Conservation (phyloP, 92 coral and sea anemone species). For the Porites rus region DNA sequence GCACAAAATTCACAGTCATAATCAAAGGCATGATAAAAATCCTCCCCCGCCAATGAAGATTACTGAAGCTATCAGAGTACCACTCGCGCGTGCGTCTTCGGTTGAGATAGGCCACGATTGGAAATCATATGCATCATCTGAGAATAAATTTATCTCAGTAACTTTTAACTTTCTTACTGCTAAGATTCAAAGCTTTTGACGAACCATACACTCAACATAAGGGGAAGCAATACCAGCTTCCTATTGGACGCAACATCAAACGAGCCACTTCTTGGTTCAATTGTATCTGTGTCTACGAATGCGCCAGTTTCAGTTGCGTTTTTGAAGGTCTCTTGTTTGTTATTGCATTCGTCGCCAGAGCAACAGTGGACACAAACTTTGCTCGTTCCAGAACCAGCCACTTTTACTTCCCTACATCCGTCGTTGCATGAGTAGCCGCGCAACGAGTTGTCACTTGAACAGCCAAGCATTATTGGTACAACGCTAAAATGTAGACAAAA, state of each 20-base stretch:
- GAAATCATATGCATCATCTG: too few relatives aligned
- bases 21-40: too few relatives aligned
- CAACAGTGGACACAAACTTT: slow-evolving; percentile 65
- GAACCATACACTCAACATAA: not conserved
- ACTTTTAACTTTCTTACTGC: not conserved
- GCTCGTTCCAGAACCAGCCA: slow-evolving; percentile 49
- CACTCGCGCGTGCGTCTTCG: too few relatives aligned
- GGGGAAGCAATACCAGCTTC: not conserved
- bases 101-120: too few relatives aligned
- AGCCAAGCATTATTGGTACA: slow-evolving; percentile 61
- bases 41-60: too few relatives aligned
- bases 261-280: slow-evolving; percentile 1
- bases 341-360: slow-evolving; percentile 68
- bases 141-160: too few relatives aligned
- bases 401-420: slow-evolving; percentile 48
- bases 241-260: not conserved
- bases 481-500: not conserved
- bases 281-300: not conserved
- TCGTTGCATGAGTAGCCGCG: slow-evolving; percentile 63
- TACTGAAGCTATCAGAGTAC: too few relatives aligned
- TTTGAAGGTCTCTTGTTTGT: not conserved
- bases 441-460: slow-evolving; percentile 69
- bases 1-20: too few relatives aligned
- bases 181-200: not conserved
- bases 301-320: slow-evolving; percentile 22